These are phyloP conservation scores for Eubasilissa regina DNA, from an alignment of 1,140 invertebrate species.

Conservation along the genomic window DNA sequence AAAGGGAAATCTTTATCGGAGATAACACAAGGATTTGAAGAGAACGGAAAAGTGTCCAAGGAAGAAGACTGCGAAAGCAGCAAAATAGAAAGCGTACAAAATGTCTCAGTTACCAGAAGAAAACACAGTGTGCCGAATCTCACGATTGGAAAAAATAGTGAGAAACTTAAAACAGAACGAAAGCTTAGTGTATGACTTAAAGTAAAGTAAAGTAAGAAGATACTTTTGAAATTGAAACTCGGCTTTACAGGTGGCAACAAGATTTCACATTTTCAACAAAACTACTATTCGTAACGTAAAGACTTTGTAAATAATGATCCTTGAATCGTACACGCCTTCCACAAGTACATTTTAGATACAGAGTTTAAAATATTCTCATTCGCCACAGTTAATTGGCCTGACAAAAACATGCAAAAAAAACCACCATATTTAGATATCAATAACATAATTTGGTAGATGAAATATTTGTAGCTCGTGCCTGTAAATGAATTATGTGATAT, in stretches of 20 bases:
- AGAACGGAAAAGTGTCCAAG: conserved; percentile 66
- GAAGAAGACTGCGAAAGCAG: conserved; percentile 64
- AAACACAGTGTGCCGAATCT: conserved; percentile 51
- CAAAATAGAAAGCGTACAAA: conserved; percentile 40
- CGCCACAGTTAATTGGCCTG: too few relatives aligned
- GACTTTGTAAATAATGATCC: too few relatives aligned
- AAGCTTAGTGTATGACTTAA: conserved; percentile 52
- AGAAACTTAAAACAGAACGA: conserved; percentile 35
- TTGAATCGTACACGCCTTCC: too few relatives aligned
- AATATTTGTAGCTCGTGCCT: not conserved
- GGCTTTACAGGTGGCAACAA: too few relatives aligned
- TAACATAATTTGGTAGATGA: not conserved
- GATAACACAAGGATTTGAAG: conserved; percentile 79
- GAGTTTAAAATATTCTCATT: too few relatives aligned
- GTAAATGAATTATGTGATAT: conserved; percentile 27
- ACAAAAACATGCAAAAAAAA: too few relatives aligned
- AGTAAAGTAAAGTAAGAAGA: not conserved
- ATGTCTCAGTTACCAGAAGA: conserved; percentile 31
- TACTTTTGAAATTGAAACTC: not conserved
- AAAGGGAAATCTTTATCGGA: conserved; percentile 85
- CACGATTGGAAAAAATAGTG: not conserved
- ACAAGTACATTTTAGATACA: too few relatives aligned
- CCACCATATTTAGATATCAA: too few relatives aligned
- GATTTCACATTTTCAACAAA: too few relatives aligned
- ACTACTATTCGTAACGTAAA: too few relatives aligned